Evolutionary conservation across 2,113 vertebrate species (phyloP), one percentile per base, ranked within the genome.

Genomic region (Syngnathus floridae): DNA sequence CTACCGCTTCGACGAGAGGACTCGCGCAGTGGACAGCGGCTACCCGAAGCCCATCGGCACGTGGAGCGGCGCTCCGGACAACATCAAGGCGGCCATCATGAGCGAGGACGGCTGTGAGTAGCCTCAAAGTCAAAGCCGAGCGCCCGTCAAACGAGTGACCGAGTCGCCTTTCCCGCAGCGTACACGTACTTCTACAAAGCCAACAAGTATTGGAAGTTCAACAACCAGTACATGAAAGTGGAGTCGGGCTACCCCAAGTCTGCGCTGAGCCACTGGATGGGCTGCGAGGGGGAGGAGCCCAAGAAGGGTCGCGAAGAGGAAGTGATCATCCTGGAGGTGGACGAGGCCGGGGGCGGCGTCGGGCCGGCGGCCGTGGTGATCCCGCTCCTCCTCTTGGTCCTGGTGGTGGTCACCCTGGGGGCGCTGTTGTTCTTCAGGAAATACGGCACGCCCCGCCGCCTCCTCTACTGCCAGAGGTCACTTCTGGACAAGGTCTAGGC

Each of bases 161-260:
- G 12, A 22, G 45, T 5, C 2, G 2, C n/a, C 19, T 69, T 46
- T 38, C 37, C 17, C 11, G 10, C 83, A 96, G 94, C 87, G 35
- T 93, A 93, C 90, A 95, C 94, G 0, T 94, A 94, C 69, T 96
- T 96, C 86, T 95, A 95, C 87, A 96, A 95, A 88, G 93, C 90
- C 69, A 94, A 94, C 80, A 94, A 92, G 67, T 96, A 94, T 85
- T 96, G 94, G 94, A 95, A 95, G 82, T 96, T 94, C 80, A 95
- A 94, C 86, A 96, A 95, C 82, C 92, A 95, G 84, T 90, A 94
- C 80, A 86, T 95, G 86, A 94, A 91, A 80, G 94, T 95, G 56
- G 93, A 95, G 80, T 89, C 93, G 0, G 94, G 94, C 49, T 95
- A 91, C 81, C 94, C 94, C 64, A 95, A 94, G 74, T 96, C 94